These are phyloP conservation scores for Otis tarda DNA, from an alignment of 2,113 vertebrate genomes.

Conservation along the genomic window DNA sequence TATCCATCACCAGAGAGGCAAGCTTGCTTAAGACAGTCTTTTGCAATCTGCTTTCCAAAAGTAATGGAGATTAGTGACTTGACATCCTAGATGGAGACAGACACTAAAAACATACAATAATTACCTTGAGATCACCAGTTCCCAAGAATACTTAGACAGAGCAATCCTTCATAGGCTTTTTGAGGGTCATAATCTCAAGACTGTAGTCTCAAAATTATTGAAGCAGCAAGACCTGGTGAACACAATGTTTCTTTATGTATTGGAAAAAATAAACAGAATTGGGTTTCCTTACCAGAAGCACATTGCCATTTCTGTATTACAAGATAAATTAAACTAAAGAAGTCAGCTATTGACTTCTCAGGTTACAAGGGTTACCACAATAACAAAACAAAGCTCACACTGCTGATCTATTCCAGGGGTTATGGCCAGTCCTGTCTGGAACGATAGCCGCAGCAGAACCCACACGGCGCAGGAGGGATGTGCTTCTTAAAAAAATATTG, in stretches of 20 bases:
- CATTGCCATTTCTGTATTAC: conserved; percentile 63
- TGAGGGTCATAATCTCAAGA: background rate
- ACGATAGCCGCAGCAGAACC: conserved; percentile 59
- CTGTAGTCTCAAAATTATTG: background rate
- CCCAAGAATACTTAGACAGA: background rate
- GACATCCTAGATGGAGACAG: background rate
- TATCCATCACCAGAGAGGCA: background rate
- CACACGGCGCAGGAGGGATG: conserved; percentile 37
- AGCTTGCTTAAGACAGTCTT: background rate
- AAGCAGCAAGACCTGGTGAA: conserved; percentile 11
- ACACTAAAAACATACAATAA: background rate
- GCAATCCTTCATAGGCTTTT: background rate
- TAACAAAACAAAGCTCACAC: conserved; percentile 39
- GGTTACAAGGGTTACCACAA: conserved; percentile 69
- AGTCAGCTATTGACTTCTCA: conserved; percentile 72
- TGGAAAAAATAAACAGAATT: conserved; percentile 56
- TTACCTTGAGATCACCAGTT: background rate
- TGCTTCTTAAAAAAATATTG: background rate
- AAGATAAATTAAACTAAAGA: conserved; percentile 72
- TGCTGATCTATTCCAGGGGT: conserved; percentile 57
- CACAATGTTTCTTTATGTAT: conserved; percentile 32
- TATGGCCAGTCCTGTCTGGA: conserved; percentile 70
- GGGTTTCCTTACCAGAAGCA: conserved; percentile 71
- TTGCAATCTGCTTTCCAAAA: conserved; percentile 5
- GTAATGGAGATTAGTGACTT: background rate